These are phyloP conservation scores for Drosophila buzzatii DNA, from an alignment of 2,888 invertebrate species.

Conservation along the genomic window DNA sequence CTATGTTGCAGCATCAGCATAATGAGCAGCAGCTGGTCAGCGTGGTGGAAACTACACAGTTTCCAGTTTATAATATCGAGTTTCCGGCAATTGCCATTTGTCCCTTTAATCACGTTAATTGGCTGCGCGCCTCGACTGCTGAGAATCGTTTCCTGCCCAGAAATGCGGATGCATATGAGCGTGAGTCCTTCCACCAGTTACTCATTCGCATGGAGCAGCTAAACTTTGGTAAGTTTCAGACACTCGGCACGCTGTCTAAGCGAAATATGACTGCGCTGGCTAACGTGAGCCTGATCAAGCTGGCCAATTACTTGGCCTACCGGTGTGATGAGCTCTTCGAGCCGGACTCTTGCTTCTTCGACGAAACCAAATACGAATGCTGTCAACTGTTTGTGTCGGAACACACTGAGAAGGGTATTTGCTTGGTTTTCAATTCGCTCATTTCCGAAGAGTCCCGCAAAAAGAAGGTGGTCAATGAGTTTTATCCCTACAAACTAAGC, in stretches of 20 bases:
- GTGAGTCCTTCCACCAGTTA: constrained; percentile 60
- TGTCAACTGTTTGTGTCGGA: constrained; percentile 85
- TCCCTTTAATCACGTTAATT: constrained; percentile 79
- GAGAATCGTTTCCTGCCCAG: constrained; percentile 73
- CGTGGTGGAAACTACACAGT: constrained; percentile 78
- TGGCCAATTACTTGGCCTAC: constrained; percentile 72
- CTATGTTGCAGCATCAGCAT: constrained; percentile 59
- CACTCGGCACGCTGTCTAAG: constrained; percentile 40
- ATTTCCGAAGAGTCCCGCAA: constrained; percentile 75
- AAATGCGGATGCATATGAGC: constrained; percentile 42
- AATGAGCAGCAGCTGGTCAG: constrained; percentile 69
- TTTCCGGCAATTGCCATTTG: constrained; percentile 83
- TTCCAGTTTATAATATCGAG: constrained; percentile 77
- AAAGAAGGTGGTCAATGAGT: constrained; percentile 60
- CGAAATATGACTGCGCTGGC: constrained; percentile 47
- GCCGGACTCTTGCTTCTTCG: constrained; percentile 84
- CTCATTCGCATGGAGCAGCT: constrained; percentile 63
- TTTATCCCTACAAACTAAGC: constrained; percentile 76
- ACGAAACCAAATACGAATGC: constrained; percentile 83
- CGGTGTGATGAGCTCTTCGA: constrained; percentile 85
- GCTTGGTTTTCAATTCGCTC: constrained; percentile 86
- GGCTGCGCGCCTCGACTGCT: constrained; percentile 71
- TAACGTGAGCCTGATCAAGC: constrained; percentile 58
- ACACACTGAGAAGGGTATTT: constrained; percentile 84
- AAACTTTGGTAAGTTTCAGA: constrained; percentile 57